These are phyloP conservation scores for Darevskia mixta DNA, from an alignment of 2,797 vertebrate genomes.

Conservation along the genomic window DNA sequence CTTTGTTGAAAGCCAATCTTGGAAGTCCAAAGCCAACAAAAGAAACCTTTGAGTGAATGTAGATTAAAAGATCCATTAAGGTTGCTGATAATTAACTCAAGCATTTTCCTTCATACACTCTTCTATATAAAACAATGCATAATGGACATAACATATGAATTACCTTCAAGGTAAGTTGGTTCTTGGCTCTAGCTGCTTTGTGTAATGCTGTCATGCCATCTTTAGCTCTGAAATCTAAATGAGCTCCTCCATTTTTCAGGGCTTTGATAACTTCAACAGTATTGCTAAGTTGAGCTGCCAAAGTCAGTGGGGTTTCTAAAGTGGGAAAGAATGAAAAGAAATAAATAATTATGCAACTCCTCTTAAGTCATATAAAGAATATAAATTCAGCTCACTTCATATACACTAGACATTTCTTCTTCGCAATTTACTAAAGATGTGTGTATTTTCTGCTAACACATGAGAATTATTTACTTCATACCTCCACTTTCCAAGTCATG, in stretches of 20 bases:
- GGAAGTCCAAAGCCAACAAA: conserved; percentile 34
- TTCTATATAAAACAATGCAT: not conserved
- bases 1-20: not conserved
- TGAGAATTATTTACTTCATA: conserved; percentile 64
- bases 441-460: not conserved
- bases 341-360: conserved; percentile 18
- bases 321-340: conserved; percentile 31
- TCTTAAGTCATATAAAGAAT: not conserved
- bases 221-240: conserved; percentile 93
- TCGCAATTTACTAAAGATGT: conserved; percentile 10
- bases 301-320: conserved; percentile 91
- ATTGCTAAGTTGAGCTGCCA: conserved; percentile 87
- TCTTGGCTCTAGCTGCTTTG: conserved; percentile 90
- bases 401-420: not conserved
- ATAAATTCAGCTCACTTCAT: not conserved
- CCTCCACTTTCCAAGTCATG: conserved; percentile 93
- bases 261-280: conserved; percentile 87
- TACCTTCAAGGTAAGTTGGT: conserved; percentile 88
- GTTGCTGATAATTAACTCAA: conserved; percentile 45
- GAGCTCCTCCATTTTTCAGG: conserved; percentile 90
- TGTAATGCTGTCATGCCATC: conserved; percentile 95
- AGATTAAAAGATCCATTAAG: conserved; percentile 26
- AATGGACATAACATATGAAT: conserved; percentile 9
- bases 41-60: conserved; percentile 24
- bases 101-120: not conserved